Conservation (phyloP, 2,797 vertebrate species). For the Tadarida brasiliensis region DNA sequence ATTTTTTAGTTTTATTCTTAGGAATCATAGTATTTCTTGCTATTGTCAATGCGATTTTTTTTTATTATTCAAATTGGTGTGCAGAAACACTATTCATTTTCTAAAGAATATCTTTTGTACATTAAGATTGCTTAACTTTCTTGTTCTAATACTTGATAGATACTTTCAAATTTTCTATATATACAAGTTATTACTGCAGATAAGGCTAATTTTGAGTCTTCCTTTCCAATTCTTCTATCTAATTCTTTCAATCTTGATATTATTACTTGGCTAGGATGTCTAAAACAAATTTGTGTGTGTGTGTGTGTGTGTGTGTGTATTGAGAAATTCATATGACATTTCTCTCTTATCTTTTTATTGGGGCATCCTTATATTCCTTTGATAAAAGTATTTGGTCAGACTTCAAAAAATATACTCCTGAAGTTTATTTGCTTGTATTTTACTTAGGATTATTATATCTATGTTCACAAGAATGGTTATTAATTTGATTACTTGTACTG, state of each 20-base stretch:
- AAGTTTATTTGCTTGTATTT: slow-evolving; percentile 4
- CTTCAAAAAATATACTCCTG: not conserved
- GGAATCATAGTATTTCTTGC: not conserved
- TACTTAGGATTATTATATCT: slow-evolving; percentile 47
- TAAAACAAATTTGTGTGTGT: not conserved
- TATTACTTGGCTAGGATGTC: not conserved
- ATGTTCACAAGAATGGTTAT: not conserved
- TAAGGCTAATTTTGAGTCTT: not conserved
- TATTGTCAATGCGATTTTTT: slow-evolving; percentile 16
- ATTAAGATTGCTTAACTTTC: not conserved
- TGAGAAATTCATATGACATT: not conserved
- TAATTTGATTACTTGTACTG: slow-evolving; percentile 5
- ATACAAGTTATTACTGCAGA: not conserved
- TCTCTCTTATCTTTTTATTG: not conserved
- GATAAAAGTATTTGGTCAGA: not conserved
- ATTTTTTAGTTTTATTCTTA: slow-evolving; percentile 47
- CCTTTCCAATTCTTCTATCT: not conserved
- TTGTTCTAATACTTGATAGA: slow-evolving; percentile 21
- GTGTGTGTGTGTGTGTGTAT: not conserved
- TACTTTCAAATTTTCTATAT: not conserved
- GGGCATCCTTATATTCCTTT: not conserved
- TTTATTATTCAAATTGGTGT: not conserved
- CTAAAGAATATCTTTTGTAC: slow-evolving; percentile 25
- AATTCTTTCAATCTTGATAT: slow-evolving; percentile 20
- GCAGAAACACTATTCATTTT: not conserved